A percentile compares a stretch with the other conserved stretches of the same genome.
Conservation (phyloP, 2,797 vertebrate species). For the Ptychobarbus kaznakovi region DNA sequence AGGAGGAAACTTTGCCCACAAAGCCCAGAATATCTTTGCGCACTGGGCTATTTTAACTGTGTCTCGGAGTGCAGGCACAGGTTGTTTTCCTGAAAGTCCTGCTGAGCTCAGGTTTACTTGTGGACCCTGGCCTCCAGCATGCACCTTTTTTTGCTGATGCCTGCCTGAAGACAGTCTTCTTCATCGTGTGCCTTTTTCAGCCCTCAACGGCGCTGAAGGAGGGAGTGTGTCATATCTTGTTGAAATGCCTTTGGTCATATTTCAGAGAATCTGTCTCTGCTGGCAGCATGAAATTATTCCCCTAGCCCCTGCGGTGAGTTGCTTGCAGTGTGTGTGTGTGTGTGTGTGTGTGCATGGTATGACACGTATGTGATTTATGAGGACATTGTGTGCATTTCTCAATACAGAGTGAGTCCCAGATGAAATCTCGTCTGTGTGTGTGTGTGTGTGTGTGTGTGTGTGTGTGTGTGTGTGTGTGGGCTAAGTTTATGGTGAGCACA, state of each 20-base stretch:
- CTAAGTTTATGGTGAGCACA: too few species aligned
- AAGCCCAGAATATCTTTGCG: conserved; percentile 53
- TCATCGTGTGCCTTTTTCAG: conserved; percentile 39
- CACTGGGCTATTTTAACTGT: conserved; percentile 61
- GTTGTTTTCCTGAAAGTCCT: conserved; percentile 50
- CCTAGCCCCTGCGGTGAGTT: conserved; percentile 43
- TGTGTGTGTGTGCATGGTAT: conserved; percentile 20
- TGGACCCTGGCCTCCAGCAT: conserved; percentile 40
- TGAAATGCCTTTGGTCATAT: conserved; percentile 63
- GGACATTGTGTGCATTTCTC: too few species aligned
- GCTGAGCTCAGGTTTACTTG: conserved; percentile 37
- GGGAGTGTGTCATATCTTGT: conserved; percentile 42
- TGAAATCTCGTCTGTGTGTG: too few species aligned
- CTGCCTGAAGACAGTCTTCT: conserved; percentile 42
- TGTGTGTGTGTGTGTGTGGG: too few species aligned
- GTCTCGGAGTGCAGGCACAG: conserved; percentile 35
- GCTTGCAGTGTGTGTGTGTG: conserved; percentile 19
- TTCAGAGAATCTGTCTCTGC: conserved; percentile 62
- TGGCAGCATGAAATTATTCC: conserved; percentile 59
- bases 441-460: too few species aligned
- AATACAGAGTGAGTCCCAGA: too few species aligned
- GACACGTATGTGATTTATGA: too few species aligned
- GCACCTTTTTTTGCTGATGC: conserved; percentile 43
- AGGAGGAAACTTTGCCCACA: conserved; percentile 54
- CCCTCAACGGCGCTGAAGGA: conserved; percentile 47